phyloP scores from a whole-genome alignment of 2,888 invertebrate species.

The Aporophyla lueneburgensis region DNA sequence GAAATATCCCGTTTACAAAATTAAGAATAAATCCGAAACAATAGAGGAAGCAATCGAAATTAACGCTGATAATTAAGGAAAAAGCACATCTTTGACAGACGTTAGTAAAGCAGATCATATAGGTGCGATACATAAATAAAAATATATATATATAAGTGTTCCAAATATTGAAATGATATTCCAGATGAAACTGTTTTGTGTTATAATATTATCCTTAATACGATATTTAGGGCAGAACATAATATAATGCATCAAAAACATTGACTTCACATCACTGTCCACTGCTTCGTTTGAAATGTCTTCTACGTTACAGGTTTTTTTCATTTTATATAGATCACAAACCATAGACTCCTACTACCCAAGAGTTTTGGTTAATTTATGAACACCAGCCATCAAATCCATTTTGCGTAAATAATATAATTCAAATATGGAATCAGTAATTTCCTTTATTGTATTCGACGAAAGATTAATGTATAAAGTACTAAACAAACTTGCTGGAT shows the following conservation, averaged over 20 bases:
- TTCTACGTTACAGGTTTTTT: neutral
- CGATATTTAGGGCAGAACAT: slow-evolving; percentile 17
- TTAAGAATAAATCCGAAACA: slow-evolving; percentile 3
- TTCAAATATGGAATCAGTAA: neutral
- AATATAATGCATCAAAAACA: slow-evolving; percentile 11
- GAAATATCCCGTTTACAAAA: neutral
- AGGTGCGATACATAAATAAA: neutral
- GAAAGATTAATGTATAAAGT: neutral
- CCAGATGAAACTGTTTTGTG: neutral
- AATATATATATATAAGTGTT: neutral
- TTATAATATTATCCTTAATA: slow-evolving; percentile 2
- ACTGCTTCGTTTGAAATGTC: neutral
- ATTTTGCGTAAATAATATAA: neutral
- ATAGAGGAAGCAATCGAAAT: neutral
- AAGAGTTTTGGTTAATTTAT: neutral
- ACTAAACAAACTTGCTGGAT: neutral
- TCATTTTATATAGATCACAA: neutral
- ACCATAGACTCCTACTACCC: neutral
- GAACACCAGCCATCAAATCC: neutral
- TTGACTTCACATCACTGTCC: slow-evolving; percentile 11
- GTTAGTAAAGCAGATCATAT: too few species aligned
- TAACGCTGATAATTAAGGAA: neutral
- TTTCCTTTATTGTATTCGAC: neutral
- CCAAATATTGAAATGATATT: slow-evolving; percentile 1
- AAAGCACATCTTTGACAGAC: too few species aligned